These are phyloP conservation scores for Saccostrea cuccullata DNA, from an alignment of 1,140 invertebrate species.

Conservation along the genomic window DNA sequence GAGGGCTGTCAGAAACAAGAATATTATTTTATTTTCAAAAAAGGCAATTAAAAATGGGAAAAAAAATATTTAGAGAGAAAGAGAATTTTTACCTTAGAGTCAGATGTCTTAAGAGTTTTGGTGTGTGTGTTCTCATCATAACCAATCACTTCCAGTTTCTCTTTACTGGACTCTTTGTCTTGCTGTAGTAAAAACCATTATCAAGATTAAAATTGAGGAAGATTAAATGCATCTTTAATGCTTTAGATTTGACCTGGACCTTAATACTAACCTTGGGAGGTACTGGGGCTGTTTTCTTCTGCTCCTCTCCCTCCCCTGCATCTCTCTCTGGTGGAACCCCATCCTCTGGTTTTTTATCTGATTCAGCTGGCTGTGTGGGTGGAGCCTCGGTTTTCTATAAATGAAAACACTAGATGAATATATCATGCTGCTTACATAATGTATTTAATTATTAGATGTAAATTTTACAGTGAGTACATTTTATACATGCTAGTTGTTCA, in stretches of 20 bases:
- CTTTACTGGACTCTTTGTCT: constrained; percentile 22
- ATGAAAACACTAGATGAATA: background rate
- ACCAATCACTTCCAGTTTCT: constrained; percentile 72
- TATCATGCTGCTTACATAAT: too few species aligned
- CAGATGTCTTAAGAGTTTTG: constrained; percentile 57
- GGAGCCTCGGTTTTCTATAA: background rate
- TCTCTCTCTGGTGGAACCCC: constrained; percentile 12
- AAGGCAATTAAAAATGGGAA: background rate
- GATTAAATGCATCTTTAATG: background rate
- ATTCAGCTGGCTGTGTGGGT: background rate
- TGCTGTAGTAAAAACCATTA: background rate
- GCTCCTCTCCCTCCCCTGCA: background rate
- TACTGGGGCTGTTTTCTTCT: background rate
- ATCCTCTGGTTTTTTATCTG: constrained; percentile 33
- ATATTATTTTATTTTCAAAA: background rate
- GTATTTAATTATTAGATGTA: too few species aligned
- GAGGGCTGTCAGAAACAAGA: background rate
- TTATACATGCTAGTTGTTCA: too few species aligned
- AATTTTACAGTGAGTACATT: too few species aligned
- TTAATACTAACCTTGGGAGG: background rate
- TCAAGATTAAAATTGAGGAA: background rate
- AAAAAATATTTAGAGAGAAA: background rate
- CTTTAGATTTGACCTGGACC: background rate
- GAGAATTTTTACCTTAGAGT: constrained; percentile 49
- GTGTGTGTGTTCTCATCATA: constrained; percentile 74